phyloP scores from a whole-genome alignment of 2,888 invertebrate species.

The Lasioglossum morio region DNA sequence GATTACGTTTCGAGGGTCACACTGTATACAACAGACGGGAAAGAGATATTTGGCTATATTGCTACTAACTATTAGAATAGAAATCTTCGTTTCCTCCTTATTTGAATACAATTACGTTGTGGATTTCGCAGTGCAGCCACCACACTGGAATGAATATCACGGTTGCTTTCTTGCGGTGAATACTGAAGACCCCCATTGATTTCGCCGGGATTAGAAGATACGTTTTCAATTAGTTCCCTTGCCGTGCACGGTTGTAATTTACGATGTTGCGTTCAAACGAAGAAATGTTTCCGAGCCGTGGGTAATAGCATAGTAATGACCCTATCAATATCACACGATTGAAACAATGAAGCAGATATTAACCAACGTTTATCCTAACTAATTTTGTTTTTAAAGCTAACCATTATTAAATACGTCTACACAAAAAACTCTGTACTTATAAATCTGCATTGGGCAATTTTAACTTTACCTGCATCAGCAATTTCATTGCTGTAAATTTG shows the following conservation, averaged over 20 bases:
- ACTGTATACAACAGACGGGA: not conserved
- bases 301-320: not conserved
- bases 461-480: not conserved
- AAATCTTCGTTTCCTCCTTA: not conserved
- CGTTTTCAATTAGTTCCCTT: conserved; percentile 17
- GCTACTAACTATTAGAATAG: not conserved
- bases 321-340: not conserved
- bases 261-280: not conserved
- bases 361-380: not conserved
- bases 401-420: too few species aligned
- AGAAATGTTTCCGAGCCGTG: not conserved
- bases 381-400: not conserved
- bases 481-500: not conserved
- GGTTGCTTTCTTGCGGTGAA: conserved; percentile 11
- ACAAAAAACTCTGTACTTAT: not conserved
- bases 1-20: too few species aligned
- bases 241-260: not conserved
- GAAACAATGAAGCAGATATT: not conserved
- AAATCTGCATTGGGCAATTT: not conserved
- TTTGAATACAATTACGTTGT: conserved; percentile 21
- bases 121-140: not conserved
- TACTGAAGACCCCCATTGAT: conserved; percentile 9
- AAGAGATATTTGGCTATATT: not conserved
- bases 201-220: conserved; percentile 1
- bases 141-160: conserved; percentile 12